Evolutionary conservation across 2,113 vertebrate species (phyloP).

Genomic region (Rhodinocichla rosea): DNA sequence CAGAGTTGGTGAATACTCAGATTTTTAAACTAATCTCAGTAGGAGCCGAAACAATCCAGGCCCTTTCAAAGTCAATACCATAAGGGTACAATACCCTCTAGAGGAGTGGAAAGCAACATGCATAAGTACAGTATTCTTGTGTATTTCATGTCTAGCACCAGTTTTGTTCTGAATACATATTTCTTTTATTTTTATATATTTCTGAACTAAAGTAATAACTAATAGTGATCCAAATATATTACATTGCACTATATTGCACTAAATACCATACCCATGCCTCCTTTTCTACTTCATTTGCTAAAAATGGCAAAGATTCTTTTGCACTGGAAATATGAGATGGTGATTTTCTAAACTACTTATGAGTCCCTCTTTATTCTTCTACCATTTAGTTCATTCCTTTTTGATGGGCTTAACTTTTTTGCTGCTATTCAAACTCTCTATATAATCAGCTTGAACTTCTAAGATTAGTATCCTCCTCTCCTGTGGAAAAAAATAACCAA

Average conservation of each 20-base stretch:
- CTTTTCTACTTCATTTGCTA: background rate
- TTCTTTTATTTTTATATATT: background rate
- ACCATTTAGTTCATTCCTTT: background rate
- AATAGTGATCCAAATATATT: background rate
- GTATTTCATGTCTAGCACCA: background rate
- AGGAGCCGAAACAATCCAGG: background rate
- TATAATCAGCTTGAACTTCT: slow-evolving; percentile 17
- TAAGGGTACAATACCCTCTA: slow-evolving; percentile 42
- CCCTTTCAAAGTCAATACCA: background rate
- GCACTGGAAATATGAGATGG: background rate
- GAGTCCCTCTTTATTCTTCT: background rate
- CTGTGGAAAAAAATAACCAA: background rate
- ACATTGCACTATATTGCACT: too few species aligned
- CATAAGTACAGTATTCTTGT: background rate
- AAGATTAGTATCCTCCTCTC: background rate
- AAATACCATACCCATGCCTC: accelerated
- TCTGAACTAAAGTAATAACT: background rate
- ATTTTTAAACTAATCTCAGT: background rate
- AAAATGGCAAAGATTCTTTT: background rate
- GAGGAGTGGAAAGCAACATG: slow-evolving; percentile 23
- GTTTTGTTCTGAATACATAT: background rate
- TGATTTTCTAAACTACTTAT: background rate
- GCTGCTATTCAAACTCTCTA: background rate
- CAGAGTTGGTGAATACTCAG: background rate
- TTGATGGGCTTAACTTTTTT: background rate